Evolutionary conservation across 2,113 vertebrate species (phyloP).

Genomic region (Mesembrinibis cayennensis): DNA sequence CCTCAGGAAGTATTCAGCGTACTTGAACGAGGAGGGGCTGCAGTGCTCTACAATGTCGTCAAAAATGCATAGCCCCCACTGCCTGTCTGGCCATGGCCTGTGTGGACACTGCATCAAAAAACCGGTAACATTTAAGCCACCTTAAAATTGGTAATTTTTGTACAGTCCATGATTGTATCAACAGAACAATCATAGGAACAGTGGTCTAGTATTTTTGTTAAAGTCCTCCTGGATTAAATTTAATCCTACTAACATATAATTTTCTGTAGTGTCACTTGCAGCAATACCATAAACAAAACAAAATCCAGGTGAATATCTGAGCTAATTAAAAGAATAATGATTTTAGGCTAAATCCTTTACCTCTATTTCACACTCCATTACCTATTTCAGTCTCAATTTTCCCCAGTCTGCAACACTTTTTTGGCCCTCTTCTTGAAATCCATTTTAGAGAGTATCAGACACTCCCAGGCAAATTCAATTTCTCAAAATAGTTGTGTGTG

Average conservation of each 20-base stretch:
- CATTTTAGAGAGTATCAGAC: neutral
- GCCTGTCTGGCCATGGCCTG: constrained; percentile 95
- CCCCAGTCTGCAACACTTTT: neutral
- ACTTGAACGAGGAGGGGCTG: constrained; percentile 96
- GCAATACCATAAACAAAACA: neutral
- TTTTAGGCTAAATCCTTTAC: neutral
- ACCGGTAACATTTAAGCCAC: neutral
- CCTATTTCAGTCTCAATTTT: neutral
- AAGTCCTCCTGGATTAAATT: neutral
- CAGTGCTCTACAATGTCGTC: constrained; percentile 97
- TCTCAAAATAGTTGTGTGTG: neutral
- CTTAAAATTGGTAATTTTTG: neutral
- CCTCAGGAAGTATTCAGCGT: constrained; percentile 90
- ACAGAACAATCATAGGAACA: neutral
- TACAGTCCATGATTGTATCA: neutral
- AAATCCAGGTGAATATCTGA: neutral
- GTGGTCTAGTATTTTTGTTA: neutral
- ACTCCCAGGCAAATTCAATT: neutral
- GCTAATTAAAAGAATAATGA: neutral
- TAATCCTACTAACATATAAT: neutral
- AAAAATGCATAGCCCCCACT: constrained; percentile 98
- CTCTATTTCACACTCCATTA: neutral
- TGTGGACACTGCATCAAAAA: constrained; percentile 85
- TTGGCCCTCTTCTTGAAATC: neutral
- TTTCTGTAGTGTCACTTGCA: neutral